A percentile compares a stretch with the other conserved stretches of the same genome.
Evolutionary conservation across 2,888 invertebrate genomes (phyloP).

Genomic region (Bursaphelenchus okinawaensis): DNA sequence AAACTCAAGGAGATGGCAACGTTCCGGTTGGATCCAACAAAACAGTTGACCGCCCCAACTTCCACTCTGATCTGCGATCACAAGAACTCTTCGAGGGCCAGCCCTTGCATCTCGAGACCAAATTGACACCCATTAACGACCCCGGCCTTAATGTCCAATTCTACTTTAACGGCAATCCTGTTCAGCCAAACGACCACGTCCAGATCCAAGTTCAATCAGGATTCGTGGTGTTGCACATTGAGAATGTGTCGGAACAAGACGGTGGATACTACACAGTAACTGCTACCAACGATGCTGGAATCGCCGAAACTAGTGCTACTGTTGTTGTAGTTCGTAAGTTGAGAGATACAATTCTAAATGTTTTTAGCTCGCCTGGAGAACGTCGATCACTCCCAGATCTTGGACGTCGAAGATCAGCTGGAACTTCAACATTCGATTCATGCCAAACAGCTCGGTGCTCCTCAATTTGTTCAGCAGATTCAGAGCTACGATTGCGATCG

Average conservation of each 20-base stretch:
- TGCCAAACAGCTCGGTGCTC: slow-evolving; percentile 29
- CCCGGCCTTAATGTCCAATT: slow-evolving; percentile 87
- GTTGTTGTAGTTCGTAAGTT: slow-evolving; percentile 42
- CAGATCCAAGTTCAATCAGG: slow-evolving; percentile 76
- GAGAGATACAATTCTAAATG: not conserved
- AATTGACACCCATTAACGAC: slow-evolving; percentile 87
- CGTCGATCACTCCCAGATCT: slow-evolving; percentile 15
- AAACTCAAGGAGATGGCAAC: slow-evolving; percentile 11
- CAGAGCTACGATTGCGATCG: slow-evolving; percentile 47
- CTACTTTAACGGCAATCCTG: slow-evolving; percentile 63
- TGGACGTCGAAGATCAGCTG: slow-evolving; percentile 54
- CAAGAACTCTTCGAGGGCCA: slow-evolving; percentile 88
- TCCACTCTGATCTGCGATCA: slow-evolving; percentile 84
- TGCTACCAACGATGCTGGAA: slow-evolving; percentile 87
- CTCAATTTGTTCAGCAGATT: slow-evolving; percentile 40
- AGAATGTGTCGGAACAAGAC: slow-evolving; percentile 33
- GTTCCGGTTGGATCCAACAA: slow-evolving; percentile 18
- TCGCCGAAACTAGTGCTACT: slow-evolving; percentile 72
- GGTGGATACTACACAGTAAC: slow-evolving; percentile 26
- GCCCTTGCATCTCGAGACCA: slow-evolving; percentile 86
- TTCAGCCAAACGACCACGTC: slow-evolving; percentile 35
- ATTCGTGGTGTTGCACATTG: slow-evolving; percentile 87
- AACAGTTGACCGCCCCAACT: slow-evolving; percentile 67
- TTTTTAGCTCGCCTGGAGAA: slow-evolving; percentile 20
- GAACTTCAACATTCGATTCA: slow-evolving; percentile 41